Evolutionary conservation across 2,113 vertebrate species (phyloP).

Genomic region (Pedetes capensis): DNA sequence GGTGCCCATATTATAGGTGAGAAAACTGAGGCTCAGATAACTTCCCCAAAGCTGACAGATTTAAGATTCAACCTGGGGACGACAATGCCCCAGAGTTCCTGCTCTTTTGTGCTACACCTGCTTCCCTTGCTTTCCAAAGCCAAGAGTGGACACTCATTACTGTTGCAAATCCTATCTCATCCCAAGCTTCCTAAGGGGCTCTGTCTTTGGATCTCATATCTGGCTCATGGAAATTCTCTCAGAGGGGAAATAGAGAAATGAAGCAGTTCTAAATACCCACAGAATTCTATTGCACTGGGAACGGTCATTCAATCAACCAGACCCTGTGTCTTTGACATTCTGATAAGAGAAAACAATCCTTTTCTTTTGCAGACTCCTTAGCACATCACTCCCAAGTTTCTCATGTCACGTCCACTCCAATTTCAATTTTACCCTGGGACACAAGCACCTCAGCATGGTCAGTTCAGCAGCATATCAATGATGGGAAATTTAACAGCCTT

Average conservation of each 20-base stretch:
- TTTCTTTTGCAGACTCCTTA: constrained; percentile 45
- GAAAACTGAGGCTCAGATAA: not conserved
- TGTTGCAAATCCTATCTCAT: not conserved
- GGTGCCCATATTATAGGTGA: not conserved
- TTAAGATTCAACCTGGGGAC: not conserved
- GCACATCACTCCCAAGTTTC: constrained; percentile 28
- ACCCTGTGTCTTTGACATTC: constrained; percentile 43
- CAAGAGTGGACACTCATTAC: too few species aligned
- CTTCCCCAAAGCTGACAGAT: not conserved
- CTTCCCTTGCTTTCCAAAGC: not conserved
- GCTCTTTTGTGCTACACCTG: not conserved
- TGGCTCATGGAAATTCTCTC: constrained; percentile 12
- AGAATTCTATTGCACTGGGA: constrained; percentile 57
- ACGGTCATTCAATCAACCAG: constrained; percentile 31
- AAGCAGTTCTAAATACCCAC: constrained; percentile 31
- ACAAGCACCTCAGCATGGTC: constrained; percentile 49
- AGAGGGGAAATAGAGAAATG: constrained; percentile 31
- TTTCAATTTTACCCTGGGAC: constrained; percentile 63
- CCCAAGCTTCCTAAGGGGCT: not conserved
- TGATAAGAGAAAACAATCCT: constrained; percentile 64
- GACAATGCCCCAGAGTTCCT: not conserved
- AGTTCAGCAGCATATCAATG: constrained; percentile 52
- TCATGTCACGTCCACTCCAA: constrained; percentile 53
- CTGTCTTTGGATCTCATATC: not conserved
- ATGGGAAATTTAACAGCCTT: constrained; percentile 56